Evolutionary conservation across 2,888 invertebrate genomes (phyloP), one percentile per base, ranked within the genome.

Genomic region (Dynastes tityus): DNA sequence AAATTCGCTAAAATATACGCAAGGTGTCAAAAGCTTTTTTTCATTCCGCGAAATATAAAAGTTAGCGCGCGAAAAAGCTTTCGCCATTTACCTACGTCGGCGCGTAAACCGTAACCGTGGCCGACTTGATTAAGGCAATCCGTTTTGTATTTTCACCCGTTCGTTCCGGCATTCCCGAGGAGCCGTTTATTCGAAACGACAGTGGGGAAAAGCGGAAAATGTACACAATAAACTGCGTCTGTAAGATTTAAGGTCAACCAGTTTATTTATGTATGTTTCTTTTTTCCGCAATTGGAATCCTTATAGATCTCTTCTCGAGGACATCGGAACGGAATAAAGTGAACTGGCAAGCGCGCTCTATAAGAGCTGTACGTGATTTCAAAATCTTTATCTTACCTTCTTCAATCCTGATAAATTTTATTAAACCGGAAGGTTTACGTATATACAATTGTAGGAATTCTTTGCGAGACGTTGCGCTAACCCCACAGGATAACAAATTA

Each of bases 41-140:
- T 73, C 73, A 58, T 73, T 73, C 37, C 22, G 55, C 13, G 27
- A 58, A 73, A 73, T 58, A 58, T 58, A 73, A 70, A 53, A 73
- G 58, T 58, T 22, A 58, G 73, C 73, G 16, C 61, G 58, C 73
- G 73, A 40, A 22, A 73, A 73, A 73, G 73, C 58, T 71, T 73
- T 73, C 58, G 40, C 37, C 45, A 58, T 58, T 73, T 37, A 37
- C 5, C 32, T 58, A 73, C 73, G 58, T 27, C 45, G 45, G 11
- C 45, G 45, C 45, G 45, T 9, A 37, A 16, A 73, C 37, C 71
- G 58, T 40, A 55, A 40, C 58, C 58, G 73, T 58, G 37, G 45
- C 45, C 61, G 40, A 73, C 40, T 73, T 73, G 73, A 73, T 73
- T 73, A 73, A 73, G 73, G 73, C 58, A 73, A 73, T 73, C 73